These are phyloP conservation scores for Pocillopora damicornis DNA, from an alignment of 64 coral and sea anemone genomes.

Conservation along the genomic window DNA sequence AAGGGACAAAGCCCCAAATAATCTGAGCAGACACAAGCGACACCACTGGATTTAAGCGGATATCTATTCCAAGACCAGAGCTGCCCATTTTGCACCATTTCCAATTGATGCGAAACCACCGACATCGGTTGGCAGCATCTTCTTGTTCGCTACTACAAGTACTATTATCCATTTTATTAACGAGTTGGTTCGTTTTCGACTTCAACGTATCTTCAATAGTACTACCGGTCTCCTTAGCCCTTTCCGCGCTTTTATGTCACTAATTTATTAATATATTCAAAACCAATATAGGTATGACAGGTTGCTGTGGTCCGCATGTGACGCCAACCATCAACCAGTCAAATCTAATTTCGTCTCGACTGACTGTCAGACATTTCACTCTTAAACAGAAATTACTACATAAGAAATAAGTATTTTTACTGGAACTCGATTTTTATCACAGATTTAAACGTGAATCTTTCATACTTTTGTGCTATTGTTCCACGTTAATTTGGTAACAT, in stretches of 20 bases:
- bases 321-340: background rate
- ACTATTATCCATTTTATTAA: conserved; percentile 23
- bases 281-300: conserved; percentile 20
- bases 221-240: background rate
- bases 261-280: conserved; percentile 34
- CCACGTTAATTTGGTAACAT: no score
- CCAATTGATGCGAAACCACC: conserved; percentile 25
- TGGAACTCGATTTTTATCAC: background rate
- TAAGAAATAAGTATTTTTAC: background rate
- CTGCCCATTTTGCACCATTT: conserved; percentile 42
- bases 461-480: no score
- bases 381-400: background rate
- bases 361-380: background rate
- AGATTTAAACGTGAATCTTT: no score
- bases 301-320: conserved; percentile 16
- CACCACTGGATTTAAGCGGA: conserved; percentile 52
- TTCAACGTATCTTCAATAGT: background rate
- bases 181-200: background rate
- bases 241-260: conserved; percentile 23
- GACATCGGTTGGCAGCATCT: conserved; percentile 24
- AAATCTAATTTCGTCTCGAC: background rate
- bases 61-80: conserved; percentile 19
- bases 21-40: conserved; percentile 1
- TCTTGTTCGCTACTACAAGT: conserved; percentile 14
- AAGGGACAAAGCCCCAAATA: conserved; percentile 39